phyloP scores from a whole-genome alignment of 2,888 invertebrate genomes.

The Saturnia japonica region DNA sequence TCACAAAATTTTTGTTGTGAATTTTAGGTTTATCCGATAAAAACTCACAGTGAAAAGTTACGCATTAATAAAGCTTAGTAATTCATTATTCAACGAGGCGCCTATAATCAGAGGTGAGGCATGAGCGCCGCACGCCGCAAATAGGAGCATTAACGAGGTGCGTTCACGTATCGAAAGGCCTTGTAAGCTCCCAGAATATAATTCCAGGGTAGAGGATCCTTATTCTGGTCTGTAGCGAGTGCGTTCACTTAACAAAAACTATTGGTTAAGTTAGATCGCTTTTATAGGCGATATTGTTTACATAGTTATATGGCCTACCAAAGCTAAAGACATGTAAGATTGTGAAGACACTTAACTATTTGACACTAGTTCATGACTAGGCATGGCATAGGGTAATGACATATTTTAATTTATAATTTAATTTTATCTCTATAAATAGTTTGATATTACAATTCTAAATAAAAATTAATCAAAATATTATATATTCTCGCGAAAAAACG shows the following conservation, averaged over 20 bases:
- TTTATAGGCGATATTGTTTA: not conserved
- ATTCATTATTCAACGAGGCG: constrained; percentile 69
- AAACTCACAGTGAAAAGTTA: constrained; percentile 42
- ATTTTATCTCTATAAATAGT: not conserved
- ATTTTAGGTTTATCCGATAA: constrained; percentile 23
- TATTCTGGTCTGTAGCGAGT: not conserved
- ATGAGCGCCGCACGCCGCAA: constrained; percentile 51
- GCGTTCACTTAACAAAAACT: not conserved
- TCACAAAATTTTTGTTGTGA: constrained; percentile 2
- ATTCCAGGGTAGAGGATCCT: not conserved
- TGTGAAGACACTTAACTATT: no score
- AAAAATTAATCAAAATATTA: not conserved
- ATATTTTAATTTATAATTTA: not conserved
- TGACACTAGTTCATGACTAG: no score
- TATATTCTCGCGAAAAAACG: not conserved
- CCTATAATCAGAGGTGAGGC: constrained; percentile 62
- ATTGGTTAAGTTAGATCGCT: not conserved
- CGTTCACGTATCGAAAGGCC: constrained; percentile 26
- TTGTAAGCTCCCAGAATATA: constrained; percentile 14
- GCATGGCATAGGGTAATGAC: no score
- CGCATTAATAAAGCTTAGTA: constrained; percentile 61
- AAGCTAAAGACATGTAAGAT: not conserved
- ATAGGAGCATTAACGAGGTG: constrained; percentile 54
- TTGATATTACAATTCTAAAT: not conserved
- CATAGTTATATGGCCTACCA: not conserved